phyloP scores from a whole-genome alignment of 2,113 vertebrate species.

The Heteronetta atricapilla region DNA sequence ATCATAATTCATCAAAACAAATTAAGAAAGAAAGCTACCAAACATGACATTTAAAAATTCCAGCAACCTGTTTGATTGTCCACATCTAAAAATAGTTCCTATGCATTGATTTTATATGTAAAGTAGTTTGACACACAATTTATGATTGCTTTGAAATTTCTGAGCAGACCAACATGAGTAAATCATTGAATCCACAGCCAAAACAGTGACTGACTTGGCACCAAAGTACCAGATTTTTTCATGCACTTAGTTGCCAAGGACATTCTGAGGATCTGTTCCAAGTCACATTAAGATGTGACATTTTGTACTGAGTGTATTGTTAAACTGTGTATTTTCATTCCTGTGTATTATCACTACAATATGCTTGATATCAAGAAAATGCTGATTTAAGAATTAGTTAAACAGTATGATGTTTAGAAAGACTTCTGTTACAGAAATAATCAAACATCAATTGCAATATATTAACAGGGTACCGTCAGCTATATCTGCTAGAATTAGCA shows the following conservation, averaged over 20 bases:
- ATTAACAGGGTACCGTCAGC: neutral
- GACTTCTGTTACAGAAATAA: neutral
- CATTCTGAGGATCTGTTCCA: slow-evolving; percentile 6
- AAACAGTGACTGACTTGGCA: neutral
- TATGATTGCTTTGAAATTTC: neutral
- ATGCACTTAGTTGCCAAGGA: neutral
- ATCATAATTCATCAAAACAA: too few relatives aligned
- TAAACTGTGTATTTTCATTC: slow-evolving; percentile 5
- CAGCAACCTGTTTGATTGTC: neutral
- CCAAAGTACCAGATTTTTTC: neutral
- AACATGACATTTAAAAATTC: neutral
- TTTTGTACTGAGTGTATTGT: neutral
- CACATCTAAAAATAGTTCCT: neutral
- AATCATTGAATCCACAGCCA: neutral
- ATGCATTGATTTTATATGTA: neutral
- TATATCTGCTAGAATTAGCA: neutral
- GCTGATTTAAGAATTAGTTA: neutral
- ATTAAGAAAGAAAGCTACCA: neutral
- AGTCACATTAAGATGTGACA: neutral
- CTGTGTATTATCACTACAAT: neutral
- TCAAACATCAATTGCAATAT: neutral
- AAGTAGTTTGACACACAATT: neutral
- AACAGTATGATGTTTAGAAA: neutral
- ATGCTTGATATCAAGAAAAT: neutral
- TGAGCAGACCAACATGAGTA: neutral